A percentile compares a stretch with the other conserved stretches of the same genome.
Evolutionary conservation across 2,888 invertebrate species (phyloP).

Genomic region (Deroplatys truncata): DNA sequence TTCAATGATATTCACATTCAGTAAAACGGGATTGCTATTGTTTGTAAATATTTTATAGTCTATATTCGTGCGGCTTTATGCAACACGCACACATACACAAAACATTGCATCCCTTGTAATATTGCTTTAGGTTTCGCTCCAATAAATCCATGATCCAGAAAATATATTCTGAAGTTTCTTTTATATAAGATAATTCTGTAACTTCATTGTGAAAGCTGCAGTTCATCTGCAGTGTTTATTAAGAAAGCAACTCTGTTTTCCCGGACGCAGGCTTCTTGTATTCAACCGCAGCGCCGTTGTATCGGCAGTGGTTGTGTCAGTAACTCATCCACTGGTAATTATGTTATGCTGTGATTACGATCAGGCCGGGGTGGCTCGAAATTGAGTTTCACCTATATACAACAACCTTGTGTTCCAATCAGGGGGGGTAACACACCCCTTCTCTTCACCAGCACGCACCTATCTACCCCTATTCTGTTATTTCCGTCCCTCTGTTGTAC

Average conservation of each 20-base stretch:
- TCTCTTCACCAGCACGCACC: not conserved
- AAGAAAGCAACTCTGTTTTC: not conserved
- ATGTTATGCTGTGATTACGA: not conserved
- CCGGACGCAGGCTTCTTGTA: not conserved
- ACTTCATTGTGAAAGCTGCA: too few species aligned
- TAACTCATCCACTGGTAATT: not conserved
- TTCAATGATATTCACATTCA: too few species aligned
- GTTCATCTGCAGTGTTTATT: not conserved
- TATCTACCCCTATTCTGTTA: not conserved
- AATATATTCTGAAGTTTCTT: too few species aligned
- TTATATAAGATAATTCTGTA: too few species aligned
- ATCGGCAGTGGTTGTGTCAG: not conserved
- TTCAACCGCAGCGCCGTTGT: not conserved
- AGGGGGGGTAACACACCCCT: not conserved
- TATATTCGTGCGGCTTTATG: too few species aligned
- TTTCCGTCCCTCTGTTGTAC: not conserved
- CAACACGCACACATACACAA: too few species aligned
- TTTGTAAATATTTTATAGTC: too few species aligned
- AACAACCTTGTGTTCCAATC: conserved; percentile 9
- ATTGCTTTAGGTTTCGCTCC: too few species aligned
- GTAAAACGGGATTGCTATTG: too few species aligned
- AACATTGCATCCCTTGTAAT: too few species aligned
- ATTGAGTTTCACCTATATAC: conserved; percentile 11
- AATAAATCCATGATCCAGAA: too few species aligned
- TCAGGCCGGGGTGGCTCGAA: not conserved